Conservation (phyloP, 2,888 invertebrate species). For the Cerastis rubricosa region DNA sequence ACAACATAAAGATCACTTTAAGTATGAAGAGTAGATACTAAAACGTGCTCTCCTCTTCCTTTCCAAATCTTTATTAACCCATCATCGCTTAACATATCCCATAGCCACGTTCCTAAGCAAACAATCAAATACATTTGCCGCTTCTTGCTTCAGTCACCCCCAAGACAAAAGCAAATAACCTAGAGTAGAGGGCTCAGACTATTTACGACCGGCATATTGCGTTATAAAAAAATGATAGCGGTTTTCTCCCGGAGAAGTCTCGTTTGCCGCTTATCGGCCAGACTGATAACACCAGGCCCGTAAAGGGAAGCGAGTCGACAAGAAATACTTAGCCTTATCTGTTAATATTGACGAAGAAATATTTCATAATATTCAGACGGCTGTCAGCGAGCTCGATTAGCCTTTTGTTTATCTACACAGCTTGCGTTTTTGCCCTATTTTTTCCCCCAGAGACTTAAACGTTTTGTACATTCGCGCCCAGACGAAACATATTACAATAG, state of each 20-base stretch:
- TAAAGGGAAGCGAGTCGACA: conserved; percentile 80
- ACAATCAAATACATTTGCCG: conserved; percentile 70
- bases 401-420: conserved; percentile 71
- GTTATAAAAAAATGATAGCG: conserved; percentile 85
- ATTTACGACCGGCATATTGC: conserved; percentile 83
- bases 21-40: background rate
- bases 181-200: conserved; percentile 73
- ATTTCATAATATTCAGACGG: conserved; percentile 73
- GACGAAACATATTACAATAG: conserved; percentile 44
- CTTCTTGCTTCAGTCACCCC: conserved; percentile 62
- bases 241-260: conserved; percentile 79
- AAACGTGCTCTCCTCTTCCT: background rate
- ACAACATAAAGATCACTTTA: background rate
- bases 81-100: conserved; percentile 37
- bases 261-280: conserved; percentile 82
- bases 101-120: conserved; percentile 61
- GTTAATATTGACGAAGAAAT: conserved; percentile 79
- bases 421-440: conserved; percentile 62
- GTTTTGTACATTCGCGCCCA: conserved; percentile 34
- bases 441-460: conserved; percentile 51
- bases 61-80: conserved; percentile 32
- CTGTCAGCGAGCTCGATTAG: conserved; percentile 69
- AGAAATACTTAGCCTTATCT: conserved; percentile 81
- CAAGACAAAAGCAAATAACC: conserved; percentile 78
- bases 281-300: conserved; percentile 79